phyloP scores from a whole-genome alignment of 1,140 invertebrate genomes.

The Andricus grossulariae region DNA sequence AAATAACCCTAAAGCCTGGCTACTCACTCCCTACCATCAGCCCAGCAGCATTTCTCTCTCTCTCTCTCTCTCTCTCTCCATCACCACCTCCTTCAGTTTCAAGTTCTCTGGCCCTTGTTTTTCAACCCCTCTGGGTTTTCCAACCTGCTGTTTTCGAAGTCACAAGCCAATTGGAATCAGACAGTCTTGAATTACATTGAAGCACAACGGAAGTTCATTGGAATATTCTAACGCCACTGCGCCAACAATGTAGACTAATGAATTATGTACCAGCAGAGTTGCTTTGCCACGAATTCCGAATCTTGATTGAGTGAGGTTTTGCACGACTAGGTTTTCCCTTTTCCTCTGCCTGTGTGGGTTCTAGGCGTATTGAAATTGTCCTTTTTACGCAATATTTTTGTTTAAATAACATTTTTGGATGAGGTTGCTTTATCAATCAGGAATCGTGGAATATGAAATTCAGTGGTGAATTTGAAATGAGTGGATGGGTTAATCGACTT shows the following conservation, averaged over 20 bases:
- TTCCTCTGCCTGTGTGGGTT: too few relatives aligned
- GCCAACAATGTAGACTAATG: background rate
- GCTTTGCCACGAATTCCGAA: background rate
- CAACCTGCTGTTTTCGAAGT: background rate
- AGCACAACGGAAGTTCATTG: background rate
- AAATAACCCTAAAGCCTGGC: conserved; percentile 31
- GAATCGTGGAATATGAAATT: background rate
- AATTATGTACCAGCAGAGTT: too few relatives aligned
- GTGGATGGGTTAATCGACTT: conserved; percentile 21
- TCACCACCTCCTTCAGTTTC: background rate
- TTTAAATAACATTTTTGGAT: background rate
- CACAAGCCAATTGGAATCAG: conserved; percentile 6
- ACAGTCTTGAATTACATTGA: background rate
- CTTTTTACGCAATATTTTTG: background rate
- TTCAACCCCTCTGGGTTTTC: background rate
- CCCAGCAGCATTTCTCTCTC: background rate
- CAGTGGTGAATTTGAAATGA: conserved; percentile 3
- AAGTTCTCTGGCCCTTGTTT: background rate
- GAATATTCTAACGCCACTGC: background rate
- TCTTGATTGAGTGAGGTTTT: background rate
- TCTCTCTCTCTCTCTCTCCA: background rate
- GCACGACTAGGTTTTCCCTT: too few relatives aligned
- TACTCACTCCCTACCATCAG: background rate
- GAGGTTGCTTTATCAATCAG: background rate
- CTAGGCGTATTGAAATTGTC: background rate